These are phyloP conservation scores for Lithophane semibrunnea DNA, from an alignment of 2,888 invertebrate genomes.

Conservation along the genomic window DNA sequence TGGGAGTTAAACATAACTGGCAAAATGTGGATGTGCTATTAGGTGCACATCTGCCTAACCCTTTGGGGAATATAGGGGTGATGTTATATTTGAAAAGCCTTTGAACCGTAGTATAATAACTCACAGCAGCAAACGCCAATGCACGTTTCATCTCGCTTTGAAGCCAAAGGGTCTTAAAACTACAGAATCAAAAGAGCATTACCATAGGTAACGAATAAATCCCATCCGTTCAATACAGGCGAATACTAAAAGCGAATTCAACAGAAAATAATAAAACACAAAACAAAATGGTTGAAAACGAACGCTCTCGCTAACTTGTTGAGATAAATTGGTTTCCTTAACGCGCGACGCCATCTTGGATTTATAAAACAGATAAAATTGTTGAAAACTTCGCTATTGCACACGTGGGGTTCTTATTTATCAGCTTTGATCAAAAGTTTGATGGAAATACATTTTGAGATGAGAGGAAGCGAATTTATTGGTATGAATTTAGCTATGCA, in stretches of 20 bases:
- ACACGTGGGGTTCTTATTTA: conserved; percentile 48
- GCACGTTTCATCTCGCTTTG: not conserved
- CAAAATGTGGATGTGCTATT: too few relatives aligned
- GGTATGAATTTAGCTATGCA: not conserved
- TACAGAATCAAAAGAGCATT: conserved; percentile 20
- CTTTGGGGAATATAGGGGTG: too few relatives aligned
- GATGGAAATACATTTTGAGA: not conserved
- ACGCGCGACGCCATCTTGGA: conserved; percentile 43
- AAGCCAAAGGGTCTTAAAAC: not conserved
- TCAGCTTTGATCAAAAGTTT: conserved; percentile 28
- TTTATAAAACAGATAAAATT: conserved; percentile 55
- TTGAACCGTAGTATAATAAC: not conserved
- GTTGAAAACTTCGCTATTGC: conserved; percentile 46
- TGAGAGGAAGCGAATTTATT: not conserved
- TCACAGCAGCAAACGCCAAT: too few relatives aligned
- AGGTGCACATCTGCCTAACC: too few relatives aligned
- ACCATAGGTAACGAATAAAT: conserved; percentile 24
- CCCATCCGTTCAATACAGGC: conserved; percentile 3
- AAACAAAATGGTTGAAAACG: conserved; percentile 49
- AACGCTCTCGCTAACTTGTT: conserved; percentile 49
- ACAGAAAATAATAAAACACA: conserved; percentile 44
- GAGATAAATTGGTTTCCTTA: conserved; percentile 61
- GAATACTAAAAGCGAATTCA: conserved; percentile 16
- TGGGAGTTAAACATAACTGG: too few relatives aligned
- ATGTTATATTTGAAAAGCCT: not conserved